These are phyloP conservation scores for Lottia scabra DNA, from an alignment of 2,888 invertebrate genomes.

Conservation along the genomic window DNA sequence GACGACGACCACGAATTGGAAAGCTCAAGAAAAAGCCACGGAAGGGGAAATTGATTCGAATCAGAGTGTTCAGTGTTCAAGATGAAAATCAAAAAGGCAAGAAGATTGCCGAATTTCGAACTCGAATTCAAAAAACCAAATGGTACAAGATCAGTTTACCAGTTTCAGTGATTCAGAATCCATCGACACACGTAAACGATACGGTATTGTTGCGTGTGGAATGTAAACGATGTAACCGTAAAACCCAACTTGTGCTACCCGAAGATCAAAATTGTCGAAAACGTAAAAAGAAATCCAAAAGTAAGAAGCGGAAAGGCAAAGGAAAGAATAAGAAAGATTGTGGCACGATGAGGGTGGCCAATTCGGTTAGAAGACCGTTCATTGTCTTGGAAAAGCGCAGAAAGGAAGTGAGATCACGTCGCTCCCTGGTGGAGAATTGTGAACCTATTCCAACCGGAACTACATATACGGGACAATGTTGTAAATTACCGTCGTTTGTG, in stretches of 20 bases:
- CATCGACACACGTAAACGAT: slow-evolving; percentile 6
- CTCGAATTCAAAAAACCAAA: background rate
- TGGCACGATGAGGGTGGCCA: background rate
- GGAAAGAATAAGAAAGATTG: background rate
- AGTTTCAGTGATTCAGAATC: slow-evolving; percentile 5
- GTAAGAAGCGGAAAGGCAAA: slow-evolving; percentile 16
- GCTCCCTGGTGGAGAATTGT: too few species aligned
- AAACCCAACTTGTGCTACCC: slow-evolving; percentile 21
- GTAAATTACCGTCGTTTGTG: slow-evolving; percentile 5
- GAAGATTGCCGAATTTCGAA: slow-evolving; percentile 13
- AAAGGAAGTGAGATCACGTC: too few species aligned
- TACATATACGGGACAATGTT: slow-evolving; percentile 4
- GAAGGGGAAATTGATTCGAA: slow-evolving; percentile 9
- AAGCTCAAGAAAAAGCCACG: background rate
- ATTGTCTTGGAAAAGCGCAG: too few species aligned
- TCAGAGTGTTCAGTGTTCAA: slow-evolving; percentile 10
- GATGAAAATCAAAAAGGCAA: slow-evolving; percentile 1
- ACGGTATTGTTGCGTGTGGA: slow-evolving; percentile 18
- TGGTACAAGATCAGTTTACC: slow-evolving; percentile 13
- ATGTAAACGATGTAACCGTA: slow-evolving; percentile 24
- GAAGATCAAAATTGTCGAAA: slow-evolving; percentile 5
- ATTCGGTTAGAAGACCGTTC: background rate
- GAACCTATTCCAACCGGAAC: background rate
- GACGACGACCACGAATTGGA: too few species aligned
- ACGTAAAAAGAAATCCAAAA: background rate